Evolutionary conservation across 2,797 vertebrate species (phyloP).

Genomic region (Neosalanx taihuensis): DNA sequence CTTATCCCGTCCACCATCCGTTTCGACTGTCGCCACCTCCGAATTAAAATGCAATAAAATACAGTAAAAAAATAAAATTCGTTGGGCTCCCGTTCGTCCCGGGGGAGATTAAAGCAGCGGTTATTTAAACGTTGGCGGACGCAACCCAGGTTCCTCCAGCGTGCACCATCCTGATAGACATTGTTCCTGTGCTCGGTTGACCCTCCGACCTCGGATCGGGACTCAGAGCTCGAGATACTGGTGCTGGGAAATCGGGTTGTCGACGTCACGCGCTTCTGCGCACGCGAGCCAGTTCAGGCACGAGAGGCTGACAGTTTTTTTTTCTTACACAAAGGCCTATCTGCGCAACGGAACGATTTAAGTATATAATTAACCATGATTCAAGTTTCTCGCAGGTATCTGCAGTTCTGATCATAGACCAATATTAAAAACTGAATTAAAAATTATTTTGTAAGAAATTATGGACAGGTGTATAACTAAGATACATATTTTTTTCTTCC

Average conservation of each 20-base stretch:
- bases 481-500: too few species aligned
- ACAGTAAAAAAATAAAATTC: too few species aligned
- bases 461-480: too few species aligned
- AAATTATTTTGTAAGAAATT: too few species aligned
- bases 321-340: not conserved
- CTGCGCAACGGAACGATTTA: too few species aligned
- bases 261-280: slow-evolving; percentile 6
- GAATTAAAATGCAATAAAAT: not conserved
- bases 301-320: not conserved
- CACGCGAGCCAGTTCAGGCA: not conserved
- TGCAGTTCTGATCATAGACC: too few species aligned
- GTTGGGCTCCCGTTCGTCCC: not conserved
- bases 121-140: slow-evolving; percentile 39
- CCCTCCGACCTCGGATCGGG: not conserved
- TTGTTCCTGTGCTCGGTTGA: slow-evolving; percentile 40
- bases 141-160: slow-evolving; percentile 47
- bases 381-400: too few species aligned
- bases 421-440: too few species aligned
- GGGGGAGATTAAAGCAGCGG: not conserved
- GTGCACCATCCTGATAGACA: slow-evolving; percentile 55
- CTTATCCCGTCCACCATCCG: not conserved
- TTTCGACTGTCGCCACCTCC: not conserved
- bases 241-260: not conserved
- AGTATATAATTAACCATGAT: too few species aligned
- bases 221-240: not conserved